phyloP scores from a whole-genome alignment of 2,797 vertebrate genomes.

The Tapera naevia region DNA sequence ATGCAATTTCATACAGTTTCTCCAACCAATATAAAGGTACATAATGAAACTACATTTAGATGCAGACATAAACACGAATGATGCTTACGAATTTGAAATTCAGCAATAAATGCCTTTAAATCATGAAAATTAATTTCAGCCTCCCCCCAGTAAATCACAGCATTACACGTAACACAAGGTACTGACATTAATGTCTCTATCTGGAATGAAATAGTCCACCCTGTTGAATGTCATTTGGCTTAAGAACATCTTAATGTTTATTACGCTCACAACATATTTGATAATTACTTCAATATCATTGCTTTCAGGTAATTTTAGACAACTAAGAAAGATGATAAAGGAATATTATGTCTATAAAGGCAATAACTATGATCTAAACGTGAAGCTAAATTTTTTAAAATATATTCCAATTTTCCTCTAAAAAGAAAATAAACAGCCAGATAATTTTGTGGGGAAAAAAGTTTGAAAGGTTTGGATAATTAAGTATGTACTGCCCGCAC shows the following conservation, averaged over 20 bases:
- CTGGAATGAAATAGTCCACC: slow-evolving; percentile 8
- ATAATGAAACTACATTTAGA: slow-evolving; percentile 36
- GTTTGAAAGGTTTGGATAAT: not conserved
- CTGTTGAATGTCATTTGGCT: not conserved
- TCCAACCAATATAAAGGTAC: not conserved
- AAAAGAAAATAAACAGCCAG: not conserved
- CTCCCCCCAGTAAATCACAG: slow-evolving; percentile 4
- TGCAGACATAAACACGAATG: slow-evolving; percentile 34
- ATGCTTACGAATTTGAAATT: slow-evolving; percentile 25
- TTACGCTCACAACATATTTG: not conserved
- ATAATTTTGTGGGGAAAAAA: not conserved
- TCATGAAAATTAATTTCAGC: slow-evolving; percentile 27
- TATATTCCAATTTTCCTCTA: not conserved
- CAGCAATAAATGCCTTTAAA: slow-evolving; percentile 21
- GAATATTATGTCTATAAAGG: not conserved
- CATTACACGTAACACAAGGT: slow-evolving; percentile 16
- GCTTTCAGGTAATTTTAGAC: not conserved
- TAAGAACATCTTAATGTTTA: not conserved
- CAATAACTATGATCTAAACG: not conserved
- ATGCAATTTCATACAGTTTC: not conserved
- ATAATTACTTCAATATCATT: not conserved
- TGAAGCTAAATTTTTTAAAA: not conserved
- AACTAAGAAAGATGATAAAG: not conserved
- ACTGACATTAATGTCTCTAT: not conserved
- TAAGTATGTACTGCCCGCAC: not conserved